phyloP scores from a whole-genome alignment of 2,113 vertebrate genomes.

The Limanda limanda region DNA sequence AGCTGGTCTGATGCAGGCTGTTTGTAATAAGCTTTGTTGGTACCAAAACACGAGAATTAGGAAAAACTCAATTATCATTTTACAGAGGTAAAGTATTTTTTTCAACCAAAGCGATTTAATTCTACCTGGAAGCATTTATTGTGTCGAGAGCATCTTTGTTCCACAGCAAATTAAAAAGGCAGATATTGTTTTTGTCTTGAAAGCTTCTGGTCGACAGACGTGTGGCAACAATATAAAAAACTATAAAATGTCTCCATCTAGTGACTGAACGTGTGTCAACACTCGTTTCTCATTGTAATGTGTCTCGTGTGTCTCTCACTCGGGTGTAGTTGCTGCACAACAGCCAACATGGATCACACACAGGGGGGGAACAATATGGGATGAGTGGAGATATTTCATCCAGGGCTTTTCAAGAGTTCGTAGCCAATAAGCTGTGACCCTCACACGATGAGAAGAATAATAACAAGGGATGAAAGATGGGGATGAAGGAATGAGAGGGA shows the following conservation, averaged over 20 bases:
- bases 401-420: background rate
- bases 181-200: background rate
- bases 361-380: background rate
- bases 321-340: background rate
- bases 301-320: background rate
- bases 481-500: background rate
- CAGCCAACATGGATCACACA: background rate
- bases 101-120: background rate
- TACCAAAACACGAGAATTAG: too few species aligned
- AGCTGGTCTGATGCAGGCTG: too few species aligned
- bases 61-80: background rate
- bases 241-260: slow-evolving; percentile 69
- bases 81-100: background rate
- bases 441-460: too few species aligned
- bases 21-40: too few species aligned
- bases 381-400: background rate
- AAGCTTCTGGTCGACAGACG: background rate
- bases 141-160: background rate
- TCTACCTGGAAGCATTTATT: too few species aligned
- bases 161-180: background rate
- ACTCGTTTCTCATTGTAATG: background rate
- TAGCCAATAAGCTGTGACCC: background rate
- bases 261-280: slow-evolving; percentile 32
- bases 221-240: background rate
- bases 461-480: background rate